phyloP scores from a whole-genome alignment of 1,140 invertebrate species.

The Heliothis subflexa region DNA sequence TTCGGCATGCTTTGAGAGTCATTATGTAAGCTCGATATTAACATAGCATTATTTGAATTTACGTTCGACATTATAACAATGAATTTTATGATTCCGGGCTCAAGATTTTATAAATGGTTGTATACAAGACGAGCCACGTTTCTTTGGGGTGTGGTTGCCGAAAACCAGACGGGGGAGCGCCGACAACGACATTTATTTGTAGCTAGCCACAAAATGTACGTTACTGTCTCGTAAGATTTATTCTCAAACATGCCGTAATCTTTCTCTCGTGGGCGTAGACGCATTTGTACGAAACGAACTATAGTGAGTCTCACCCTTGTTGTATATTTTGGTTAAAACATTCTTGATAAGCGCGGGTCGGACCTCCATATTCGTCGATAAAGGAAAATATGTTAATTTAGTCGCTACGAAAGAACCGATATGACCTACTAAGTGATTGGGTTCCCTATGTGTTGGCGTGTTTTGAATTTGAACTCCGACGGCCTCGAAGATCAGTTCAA shows the following conservation, averaged over 20 bases:
- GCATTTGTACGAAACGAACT: constrained; percentile 76
- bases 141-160: constrained; percentile 52
- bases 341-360: constrained; percentile 77
- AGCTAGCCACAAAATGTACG: constrained; percentile 75
- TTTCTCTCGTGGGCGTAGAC: constrained; percentile 77
- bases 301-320: constrained; percentile 67
- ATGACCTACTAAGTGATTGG: constrained; percentile 85
- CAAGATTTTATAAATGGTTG: constrained; percentile 35
- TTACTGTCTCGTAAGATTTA: constrained; percentile 81
- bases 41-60: constrained; percentile 28
- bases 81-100: constrained; percentile 27
- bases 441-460: constrained; percentile 73
- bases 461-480: constrained; percentile 75
- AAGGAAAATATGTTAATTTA: constrained; percentile 85
- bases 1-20: constrained; percentile 18
- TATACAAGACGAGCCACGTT: constrained; percentile 27
- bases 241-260: constrained; percentile 79
- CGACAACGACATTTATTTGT: constrained; percentile 73
- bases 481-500: constrained; percentile 69
- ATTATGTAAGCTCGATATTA: constrained; percentile 21
- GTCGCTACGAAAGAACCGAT: constrained; percentile 69
- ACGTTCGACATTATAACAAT: constrained; percentile 32
- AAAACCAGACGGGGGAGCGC: constrained; percentile 57
- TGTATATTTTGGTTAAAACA: constrained; percentile 78
- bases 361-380: constrained; percentile 78